phyloP scores from a whole-genome alignment of 2,888 invertebrate species.

The Catocala fraxini region DNA sequence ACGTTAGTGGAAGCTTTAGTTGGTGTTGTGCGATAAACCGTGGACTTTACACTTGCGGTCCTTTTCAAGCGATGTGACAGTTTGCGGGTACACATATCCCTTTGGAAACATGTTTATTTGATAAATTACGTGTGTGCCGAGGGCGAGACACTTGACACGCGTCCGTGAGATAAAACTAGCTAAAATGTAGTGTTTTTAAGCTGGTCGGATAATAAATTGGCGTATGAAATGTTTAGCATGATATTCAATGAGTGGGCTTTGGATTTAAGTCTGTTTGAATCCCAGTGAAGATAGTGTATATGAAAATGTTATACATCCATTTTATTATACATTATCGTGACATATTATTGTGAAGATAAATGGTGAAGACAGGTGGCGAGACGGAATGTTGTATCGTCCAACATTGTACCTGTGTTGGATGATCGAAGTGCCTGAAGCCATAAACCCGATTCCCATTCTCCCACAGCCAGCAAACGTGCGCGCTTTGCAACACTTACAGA shows the following conservation, averaged over 20 bases:
- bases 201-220: constrained; percentile 28
- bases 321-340: no score
- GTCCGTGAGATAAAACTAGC: constrained; percentile 27
- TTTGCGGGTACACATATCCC: constrained; percentile 30
- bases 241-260: constrained; percentile 19
- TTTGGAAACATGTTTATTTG: constrained; percentile 50
- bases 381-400: no score
- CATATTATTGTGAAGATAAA: no score
- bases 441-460: no score
- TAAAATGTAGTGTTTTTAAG: constrained; percentile 16
- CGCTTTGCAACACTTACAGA: no score
- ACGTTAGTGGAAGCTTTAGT: background rate
- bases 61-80: constrained; percentile 50
- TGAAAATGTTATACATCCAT: no score
- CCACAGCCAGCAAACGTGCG: no score
- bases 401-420: no score
- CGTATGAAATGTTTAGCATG: constrained; percentile 30
- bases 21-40: constrained; percentile 37
- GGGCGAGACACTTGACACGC: constrained; percentile 35
- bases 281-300: no score
- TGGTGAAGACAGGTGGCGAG: no score
- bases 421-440: no score
- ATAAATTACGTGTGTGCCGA: constrained; percentile 40
- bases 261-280: background rate
- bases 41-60: constrained; percentile 31